Conservation (phyloP, 2,888 invertebrate genomes). For the Thera obeliscata region DNA sequence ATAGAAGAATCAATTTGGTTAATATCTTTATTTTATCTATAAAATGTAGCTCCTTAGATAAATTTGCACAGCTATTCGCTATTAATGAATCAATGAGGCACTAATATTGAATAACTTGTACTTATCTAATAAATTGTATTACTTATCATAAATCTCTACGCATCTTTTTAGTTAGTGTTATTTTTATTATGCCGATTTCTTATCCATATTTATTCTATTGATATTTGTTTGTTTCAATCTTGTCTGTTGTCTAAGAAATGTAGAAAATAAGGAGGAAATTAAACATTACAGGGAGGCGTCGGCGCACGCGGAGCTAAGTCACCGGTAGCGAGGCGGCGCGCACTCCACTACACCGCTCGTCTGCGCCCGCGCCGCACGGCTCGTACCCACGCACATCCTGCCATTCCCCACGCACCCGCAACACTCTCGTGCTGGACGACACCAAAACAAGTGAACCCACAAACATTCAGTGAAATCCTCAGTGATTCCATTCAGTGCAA, state of each 20-base stretch:
- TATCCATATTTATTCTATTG: background rate
- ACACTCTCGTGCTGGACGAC: conserved; percentile 59
- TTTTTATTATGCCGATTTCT: background rate
- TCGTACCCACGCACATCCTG: conserved; percentile 70
- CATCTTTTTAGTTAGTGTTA: too few species aligned
- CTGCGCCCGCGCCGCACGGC: conserved; percentile 80
- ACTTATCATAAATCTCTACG: background rate
- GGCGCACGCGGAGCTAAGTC: conserved; percentile 77
- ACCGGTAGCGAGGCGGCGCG: conserved; percentile 61
- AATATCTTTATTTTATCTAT: too few species aligned
- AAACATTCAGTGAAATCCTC: conserved; percentile 68
- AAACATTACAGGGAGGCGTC: conserved; percentile 74
- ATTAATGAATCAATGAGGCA: background rate
- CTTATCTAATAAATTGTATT: background rate
- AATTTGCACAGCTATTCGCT: background rate
- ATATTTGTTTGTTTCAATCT: background rate
- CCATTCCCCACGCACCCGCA: conserved; percentile 59
- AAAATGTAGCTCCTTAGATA: too few species aligned
- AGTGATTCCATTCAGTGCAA: conserved; percentile 77
- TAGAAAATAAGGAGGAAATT: conserved; percentile 36
- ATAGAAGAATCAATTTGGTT: too few species aligned
- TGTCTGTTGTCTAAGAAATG: conserved; percentile 1
- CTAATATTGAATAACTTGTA: background rate
- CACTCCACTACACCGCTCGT: conserved; percentile 70
- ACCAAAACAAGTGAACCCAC: conserved; percentile 52